Base-by-base conservation (phyloP, 2,888 invertebrate genomes). In the Rhagonycha fulva region DNA sequence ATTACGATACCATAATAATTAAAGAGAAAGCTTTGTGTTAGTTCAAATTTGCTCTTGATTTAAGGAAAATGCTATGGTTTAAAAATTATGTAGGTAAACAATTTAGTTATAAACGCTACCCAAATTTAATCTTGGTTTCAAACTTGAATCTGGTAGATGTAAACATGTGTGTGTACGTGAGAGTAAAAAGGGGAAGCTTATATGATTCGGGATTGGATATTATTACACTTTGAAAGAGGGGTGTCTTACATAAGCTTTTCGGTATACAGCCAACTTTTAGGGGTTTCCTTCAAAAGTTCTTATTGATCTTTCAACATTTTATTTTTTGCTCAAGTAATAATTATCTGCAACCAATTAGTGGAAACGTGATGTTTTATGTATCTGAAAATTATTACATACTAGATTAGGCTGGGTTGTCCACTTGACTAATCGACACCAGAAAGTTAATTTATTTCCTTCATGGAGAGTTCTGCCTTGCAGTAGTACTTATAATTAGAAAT, bases 81-180 rank as follows among this genome's bases (percentile, higher is more conserved):
- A n/a, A 62, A 62, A 75, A 28, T 71, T 24, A n/a, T 68, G 68
- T 63, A 69, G 66, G 47, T 47, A 47, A 47, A 69, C 68, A 76
- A 74, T 76, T 74, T 76, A 76, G 74, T 76, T 70, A 32, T 73
- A 74, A 76, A 73, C 63, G 68, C 14, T 28, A 47, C 62, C 68
- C 32, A 71, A 28, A 71, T 70, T 32, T 74, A 76, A 79, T 80
- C 74, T 76, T 80, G 78, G 76, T 76, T 77, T 76, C 79, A 79
- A 80, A 79, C 79, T 81, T 81, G 80, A 81, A 81, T 80, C 80
- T 79, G 7, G 47, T 47, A 79, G 79, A 80, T 80, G 82, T 82
- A 82, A 82, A 82, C 82, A 81, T 78, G 80, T 80, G 80, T 80
- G 80, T 79, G 80, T 74, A 81, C 78, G 80, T 80, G 80, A 79